phyloP scores from a whole-genome alignment of 1,140 invertebrate species.

The Cephus cinctus region DNA sequence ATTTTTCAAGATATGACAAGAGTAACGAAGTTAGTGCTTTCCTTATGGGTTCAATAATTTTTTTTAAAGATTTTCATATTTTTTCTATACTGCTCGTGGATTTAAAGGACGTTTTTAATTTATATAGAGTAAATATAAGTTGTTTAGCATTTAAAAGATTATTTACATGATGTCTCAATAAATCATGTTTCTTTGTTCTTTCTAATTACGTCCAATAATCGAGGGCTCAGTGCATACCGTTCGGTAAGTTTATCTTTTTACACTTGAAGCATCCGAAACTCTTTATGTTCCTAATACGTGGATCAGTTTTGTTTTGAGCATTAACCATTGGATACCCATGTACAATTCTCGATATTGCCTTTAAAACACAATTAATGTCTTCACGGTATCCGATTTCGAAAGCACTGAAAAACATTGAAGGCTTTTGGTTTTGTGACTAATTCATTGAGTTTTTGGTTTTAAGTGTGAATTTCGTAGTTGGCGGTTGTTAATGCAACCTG shows the following conservation, averaged over 20 bases:
- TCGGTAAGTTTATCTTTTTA: constrained; percentile 45
- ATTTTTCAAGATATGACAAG: too few relatives aligned
- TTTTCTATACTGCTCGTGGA: neutral
- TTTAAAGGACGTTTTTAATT: neutral
- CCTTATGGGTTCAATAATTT: too few relatives aligned
- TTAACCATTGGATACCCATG: neutral
- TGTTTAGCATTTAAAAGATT: constrained; percentile 2
- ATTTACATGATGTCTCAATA: constrained; percentile 14
- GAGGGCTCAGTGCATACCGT: constrained; percentile 43
- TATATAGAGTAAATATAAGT: constrained; percentile 1
- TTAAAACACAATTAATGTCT: too few relatives aligned
- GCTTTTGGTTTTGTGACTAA: too few relatives aligned
- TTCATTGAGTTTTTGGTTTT: too few relatives aligned
- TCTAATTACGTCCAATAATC: constrained; percentile 46
- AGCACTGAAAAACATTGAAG: too few relatives aligned
- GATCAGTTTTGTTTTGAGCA: neutral
- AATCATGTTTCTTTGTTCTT: constrained; percentile 46
- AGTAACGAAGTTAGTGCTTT: too few relatives aligned
- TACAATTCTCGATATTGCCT: too few relatives aligned
- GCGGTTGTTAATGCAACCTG: too few relatives aligned
- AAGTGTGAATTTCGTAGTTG: too few relatives aligned
- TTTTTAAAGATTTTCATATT: neutral
- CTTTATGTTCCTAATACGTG: neutral
- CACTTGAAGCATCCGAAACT: constrained; percentile 28
- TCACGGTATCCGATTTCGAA: too few relatives aligned